These are phyloP conservation scores for Oppia nitens DNA, from an alignment of 1,140 invertebrate species.

Conservation along the genomic window DNA sequence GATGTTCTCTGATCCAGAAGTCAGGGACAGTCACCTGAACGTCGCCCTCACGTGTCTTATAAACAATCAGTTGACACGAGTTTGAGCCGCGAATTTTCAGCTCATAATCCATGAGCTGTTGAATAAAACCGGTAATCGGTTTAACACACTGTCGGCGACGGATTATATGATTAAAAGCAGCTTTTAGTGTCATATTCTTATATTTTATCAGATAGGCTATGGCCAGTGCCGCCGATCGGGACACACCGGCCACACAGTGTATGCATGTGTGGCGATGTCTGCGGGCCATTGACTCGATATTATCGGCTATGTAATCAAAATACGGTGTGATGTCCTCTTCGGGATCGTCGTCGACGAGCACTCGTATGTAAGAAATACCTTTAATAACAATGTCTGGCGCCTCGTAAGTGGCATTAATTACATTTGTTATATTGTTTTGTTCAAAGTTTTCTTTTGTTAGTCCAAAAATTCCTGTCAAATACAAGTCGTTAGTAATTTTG, in stretches of 20 bases:
- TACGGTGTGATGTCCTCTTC: neutral
- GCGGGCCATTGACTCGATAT: neutral
- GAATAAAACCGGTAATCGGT: constrained; percentile 11
- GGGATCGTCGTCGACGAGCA: constrained; percentile 11
- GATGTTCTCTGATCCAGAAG: too few relatives aligned
- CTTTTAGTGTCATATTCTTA: constrained; percentile 48
- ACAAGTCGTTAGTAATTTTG: too few relatives aligned
- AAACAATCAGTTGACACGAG: too few relatives aligned
- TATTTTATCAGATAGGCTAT: constrained; percentile 77
- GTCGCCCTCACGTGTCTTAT: too few relatives aligned
- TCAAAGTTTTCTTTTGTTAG: too few relatives aligned
- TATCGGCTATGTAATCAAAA: constrained; percentile 7
- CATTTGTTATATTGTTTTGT: too few relatives aligned
- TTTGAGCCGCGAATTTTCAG: neutral
- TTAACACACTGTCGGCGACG: neutral
- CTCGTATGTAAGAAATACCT: neutral
- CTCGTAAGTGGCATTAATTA: constrained; percentile 5
- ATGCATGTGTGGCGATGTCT: constrained; percentile 35
- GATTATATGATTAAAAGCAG: constrained; percentile 38
- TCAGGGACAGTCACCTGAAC: too few relatives aligned
- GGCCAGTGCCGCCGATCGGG: constrained; percentile 61
- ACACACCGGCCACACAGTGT: constrained; percentile 76
- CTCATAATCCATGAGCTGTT: constrained; percentile 27
- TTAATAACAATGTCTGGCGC: neutral
- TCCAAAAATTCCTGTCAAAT: too few relatives aligned